These are phyloP conservation scores for Hiodon tergisus DNA, from an alignment of 2,113 vertebrate species.

Conservation along the genomic window DNA sequence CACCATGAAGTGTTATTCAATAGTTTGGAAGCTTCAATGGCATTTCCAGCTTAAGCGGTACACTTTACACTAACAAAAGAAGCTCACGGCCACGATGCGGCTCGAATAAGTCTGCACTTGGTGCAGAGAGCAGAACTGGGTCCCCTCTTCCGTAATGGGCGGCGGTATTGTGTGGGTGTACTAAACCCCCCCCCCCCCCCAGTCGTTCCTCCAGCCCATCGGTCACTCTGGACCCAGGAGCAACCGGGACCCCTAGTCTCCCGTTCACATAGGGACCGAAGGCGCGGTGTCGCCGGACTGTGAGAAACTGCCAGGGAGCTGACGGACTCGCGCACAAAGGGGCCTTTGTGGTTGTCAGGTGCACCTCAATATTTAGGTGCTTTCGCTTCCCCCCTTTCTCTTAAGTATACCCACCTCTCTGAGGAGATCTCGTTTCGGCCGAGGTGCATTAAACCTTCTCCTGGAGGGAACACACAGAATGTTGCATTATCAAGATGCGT, in stretches of 20 bases:
- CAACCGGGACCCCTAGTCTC: slow-evolving; percentile 1
- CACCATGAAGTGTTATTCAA: too few relatives aligned
- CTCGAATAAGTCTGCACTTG: too few relatives aligned
- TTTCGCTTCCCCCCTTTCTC: slow-evolving; percentile 61
- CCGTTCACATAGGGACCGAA: not conserved
- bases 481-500: slow-evolving; percentile 64
- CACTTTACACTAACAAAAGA: too few relatives aligned
- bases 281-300: slow-evolving; percentile 5
- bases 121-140: too few relatives aligned
- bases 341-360: slow-evolving; percentile 46
- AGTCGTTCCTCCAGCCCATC: slow-evolving; percentile 9
- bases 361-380: slow-evolving; percentile 49
- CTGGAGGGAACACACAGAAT: slow-evolving; percentile 77
- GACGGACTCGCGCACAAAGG: slow-evolving; percentile 41
- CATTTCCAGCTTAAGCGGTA: too few relatives aligned
- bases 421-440: slow-evolving; percentile 94
- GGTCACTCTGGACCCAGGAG: not conserved
- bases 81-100: too few relatives aligned
- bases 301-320: slow-evolving; percentile 27
- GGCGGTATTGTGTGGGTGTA: too few relatives aligned
- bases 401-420: slow-evolving; percentile 91
- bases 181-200: too few relatives aligned
- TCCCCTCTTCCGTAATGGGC: too few relatives aligned
- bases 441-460: slow-evolving; percentile 89
- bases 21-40: too few relatives aligned